Base-by-base conservation (phyloP, 2,113 vertebrate species). In the Stercorarius parasiticus region DNA sequence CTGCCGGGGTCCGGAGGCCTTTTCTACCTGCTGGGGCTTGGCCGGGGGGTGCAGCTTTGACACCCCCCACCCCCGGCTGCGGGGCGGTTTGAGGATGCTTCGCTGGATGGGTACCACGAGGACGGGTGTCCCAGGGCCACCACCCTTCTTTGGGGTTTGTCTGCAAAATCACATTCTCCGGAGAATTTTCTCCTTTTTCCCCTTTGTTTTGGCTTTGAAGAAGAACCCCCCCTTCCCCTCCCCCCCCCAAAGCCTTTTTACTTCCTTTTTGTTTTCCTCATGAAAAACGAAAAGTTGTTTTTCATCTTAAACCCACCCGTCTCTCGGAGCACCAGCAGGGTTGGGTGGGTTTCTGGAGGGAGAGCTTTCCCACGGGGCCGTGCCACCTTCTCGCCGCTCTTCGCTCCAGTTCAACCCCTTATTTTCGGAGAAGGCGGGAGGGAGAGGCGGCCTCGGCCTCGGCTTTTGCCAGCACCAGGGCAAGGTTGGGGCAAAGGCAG, bases 371-470 rank as follows among this genome's bases (percentile, higher is more conserved):
- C 61, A 7, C 0, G 2, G 38, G 72, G n/a, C 45, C 4, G 2
- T 1, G 40, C 61, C 38, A 3, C 38, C 27, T 19, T 19, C 76
- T 74, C 6, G 18, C 1, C 0, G 0, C 34, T 32, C 58, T 67
- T 45, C 14, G 11, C 81, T 69, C 15, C 2, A 43, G 18, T 23
- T 27, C 8, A 55, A n/a, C 5, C 2, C 0, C 26, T 12, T 18
- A 3, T 65, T 78, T 85, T 78, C 13, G 23, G 78, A 30, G 81
- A 9, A 4, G 29, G 3, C 23, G 15, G 16, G 27, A 59, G 59
- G 0, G 0, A 20, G 45, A 15, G 25, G 49, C 38, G 59, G 4
- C 11, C 34, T 61, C 12, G 0, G 20, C 66, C 3, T 2, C 27
- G 27, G 47, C 29, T 47, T 86, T 18, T 50, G 25, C 36, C 76